phyloP scores from a whole-genome alignment of 2,797 vertebrate species.

The Taeniopygia guttata region DNA sequence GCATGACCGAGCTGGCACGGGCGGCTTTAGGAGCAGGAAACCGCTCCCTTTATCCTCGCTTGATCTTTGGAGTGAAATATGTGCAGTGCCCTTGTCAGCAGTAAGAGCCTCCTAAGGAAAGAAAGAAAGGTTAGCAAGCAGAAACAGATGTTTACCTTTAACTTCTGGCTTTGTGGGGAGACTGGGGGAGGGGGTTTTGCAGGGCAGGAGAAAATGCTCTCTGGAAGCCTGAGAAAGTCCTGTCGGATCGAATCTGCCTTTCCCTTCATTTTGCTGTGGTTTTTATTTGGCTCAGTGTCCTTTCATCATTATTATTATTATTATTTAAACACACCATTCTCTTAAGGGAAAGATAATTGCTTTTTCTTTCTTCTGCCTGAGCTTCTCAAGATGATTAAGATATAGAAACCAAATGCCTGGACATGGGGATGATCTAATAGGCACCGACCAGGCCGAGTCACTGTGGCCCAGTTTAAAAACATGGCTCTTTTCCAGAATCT shows the following conservation, averaged over 20 bases:
- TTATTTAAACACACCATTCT: not conserved
- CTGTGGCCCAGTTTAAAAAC: not conserved
- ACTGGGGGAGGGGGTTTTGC: not conserved
- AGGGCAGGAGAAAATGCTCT: not conserved
- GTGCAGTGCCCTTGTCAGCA: conserved; percentile 31
- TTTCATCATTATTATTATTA: not conserved
- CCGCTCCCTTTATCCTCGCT: conserved; percentile 54
- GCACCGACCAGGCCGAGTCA: not conserved
- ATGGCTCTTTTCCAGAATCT: not conserved
- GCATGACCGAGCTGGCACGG: conserved; percentile 1
- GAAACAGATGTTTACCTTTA: conserved; percentile 48
- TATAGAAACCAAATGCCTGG: not conserved
- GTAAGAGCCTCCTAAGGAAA: conserved; percentile 23
- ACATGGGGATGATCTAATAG: not conserved
- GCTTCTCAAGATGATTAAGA: not conserved
- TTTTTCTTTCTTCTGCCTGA: conserved; percentile 4
- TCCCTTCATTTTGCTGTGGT: not conserved
- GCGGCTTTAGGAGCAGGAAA: conserved; percentile 45
- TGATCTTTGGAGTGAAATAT: conserved; percentile 54
- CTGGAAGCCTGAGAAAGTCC: not conserved
- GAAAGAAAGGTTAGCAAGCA: not conserved
- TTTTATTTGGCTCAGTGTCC: not conserved
- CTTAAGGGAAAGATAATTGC: not conserved
- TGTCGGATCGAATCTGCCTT: not conserved
- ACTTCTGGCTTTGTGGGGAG: conserved; percentile 19